Conservation (phyloP, 2,888 invertebrate genomes). For the Hypena proboscidalis region DNA sequence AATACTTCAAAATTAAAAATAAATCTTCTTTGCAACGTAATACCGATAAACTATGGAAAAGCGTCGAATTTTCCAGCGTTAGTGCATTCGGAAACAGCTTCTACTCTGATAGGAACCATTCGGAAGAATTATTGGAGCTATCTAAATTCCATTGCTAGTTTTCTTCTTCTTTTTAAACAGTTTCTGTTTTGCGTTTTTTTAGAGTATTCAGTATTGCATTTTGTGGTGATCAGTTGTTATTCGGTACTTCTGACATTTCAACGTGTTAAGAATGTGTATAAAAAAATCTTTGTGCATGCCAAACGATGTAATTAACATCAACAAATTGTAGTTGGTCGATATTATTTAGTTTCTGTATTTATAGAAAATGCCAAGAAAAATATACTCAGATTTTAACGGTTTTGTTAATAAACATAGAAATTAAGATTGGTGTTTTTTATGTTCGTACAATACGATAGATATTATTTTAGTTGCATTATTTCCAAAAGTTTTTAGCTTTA, state of each 20-base stretch:
- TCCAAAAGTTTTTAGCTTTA: too few species aligned
- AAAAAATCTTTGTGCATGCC: too few species aligned
- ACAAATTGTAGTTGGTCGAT: too few species aligned
- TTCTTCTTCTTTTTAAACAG: constrained; percentile 5
- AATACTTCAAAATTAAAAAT: constrained; percentile 38
- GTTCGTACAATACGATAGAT: too few species aligned
- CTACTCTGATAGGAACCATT: constrained; percentile 9
- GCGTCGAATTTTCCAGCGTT: constrained; percentile 18
- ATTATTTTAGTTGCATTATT: too few species aligned
- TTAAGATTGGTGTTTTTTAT: too few species aligned
- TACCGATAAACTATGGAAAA: constrained; percentile 16
- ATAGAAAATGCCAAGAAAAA: too few species aligned
- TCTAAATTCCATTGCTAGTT: constrained; percentile 28
- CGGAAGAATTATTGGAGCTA: constrained; percentile 25
- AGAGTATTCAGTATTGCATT: constrained; percentile 12
- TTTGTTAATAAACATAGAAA: too few species aligned
- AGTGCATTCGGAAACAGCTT: constrained; percentile 29
- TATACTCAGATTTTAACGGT: too few species aligned
- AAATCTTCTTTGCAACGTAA: constrained; percentile 27
- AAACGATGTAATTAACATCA: too few species aligned
- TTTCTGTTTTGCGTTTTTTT: constrained; percentile 10
- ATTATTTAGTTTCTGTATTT: too few species aligned
- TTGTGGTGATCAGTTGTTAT: neutral
- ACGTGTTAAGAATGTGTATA: too few species aligned
- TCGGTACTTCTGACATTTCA: neutral